These are phyloP conservation scores for Rhamphomyia laevipes DNA, from an alignment of 2,888 invertebrate genomes.

Conservation along the genomic window DNA sequence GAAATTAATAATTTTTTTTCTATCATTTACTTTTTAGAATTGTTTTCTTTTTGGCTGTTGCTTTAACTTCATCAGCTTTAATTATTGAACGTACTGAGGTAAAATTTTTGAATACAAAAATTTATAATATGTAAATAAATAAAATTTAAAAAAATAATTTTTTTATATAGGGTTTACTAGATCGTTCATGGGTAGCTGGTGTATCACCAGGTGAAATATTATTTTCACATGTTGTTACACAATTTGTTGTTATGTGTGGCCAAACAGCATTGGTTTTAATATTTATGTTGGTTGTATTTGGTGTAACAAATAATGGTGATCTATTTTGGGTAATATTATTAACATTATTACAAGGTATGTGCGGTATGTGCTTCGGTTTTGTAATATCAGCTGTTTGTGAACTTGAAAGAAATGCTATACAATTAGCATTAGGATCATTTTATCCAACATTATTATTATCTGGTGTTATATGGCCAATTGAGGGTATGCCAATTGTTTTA, in stretches of 20 bases:
- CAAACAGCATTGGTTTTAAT: constrained; percentile 83
- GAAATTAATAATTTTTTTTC: constrained; percentile 4
- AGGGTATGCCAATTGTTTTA: constrained; percentile 82
- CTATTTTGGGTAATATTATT: constrained; percentile 72
- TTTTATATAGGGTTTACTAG: constrained; percentile 57
- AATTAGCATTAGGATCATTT: constrained; percentile 84
- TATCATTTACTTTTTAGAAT: constrained; percentile 48
- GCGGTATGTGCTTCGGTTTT: constrained; percentile 95
- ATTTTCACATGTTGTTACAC: constrained; percentile 86
- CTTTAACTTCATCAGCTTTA: constrained; percentile 81
- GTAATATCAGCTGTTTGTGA: constrained; percentile 88
- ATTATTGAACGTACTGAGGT: constrained; percentile 81
- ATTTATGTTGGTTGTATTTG: constrained; percentile 84
- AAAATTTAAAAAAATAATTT: not conserved
- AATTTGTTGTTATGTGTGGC: constrained; percentile 90
- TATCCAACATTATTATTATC: constrained; percentile 86
- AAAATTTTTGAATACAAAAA: constrained; percentile 7
- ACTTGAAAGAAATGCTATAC: constrained; percentile 85
- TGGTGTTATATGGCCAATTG: constrained; percentile 94
- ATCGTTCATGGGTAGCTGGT: constrained; percentile 89
- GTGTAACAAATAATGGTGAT: constrained; percentile 82
- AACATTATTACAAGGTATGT: constrained; percentile 80
- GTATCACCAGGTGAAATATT: constrained; percentile 85
- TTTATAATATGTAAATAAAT: not conserved
- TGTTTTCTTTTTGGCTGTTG: constrained; percentile 92